Conservation (phyloP, 2,888 invertebrate genomes). For the Opisthograptis luteolata region DNA sequence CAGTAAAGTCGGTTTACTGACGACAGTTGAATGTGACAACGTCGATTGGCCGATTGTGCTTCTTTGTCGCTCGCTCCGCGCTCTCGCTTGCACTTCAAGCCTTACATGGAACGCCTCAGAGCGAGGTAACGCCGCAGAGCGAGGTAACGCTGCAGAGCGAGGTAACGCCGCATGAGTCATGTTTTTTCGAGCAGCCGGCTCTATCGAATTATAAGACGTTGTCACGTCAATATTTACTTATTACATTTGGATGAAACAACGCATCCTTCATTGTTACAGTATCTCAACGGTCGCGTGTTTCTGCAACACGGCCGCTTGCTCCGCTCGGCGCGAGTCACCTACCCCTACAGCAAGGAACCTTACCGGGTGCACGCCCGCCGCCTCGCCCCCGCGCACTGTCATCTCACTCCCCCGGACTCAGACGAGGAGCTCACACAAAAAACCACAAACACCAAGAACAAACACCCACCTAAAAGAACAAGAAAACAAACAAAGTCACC, state of each 20-base stretch:
- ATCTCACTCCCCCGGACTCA: slow-evolving; percentile 63
- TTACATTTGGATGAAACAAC: background rate
- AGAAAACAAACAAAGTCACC: slow-evolving; percentile 74
- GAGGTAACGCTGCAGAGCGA: too few species aligned
- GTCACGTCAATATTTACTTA: too few species aligned
- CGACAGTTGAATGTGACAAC: too few species aligned
- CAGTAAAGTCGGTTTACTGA: too few species aligned
- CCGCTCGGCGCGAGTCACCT: slow-evolving; percentile 86
- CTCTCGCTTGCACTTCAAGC: too few species aligned
- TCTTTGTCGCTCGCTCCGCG: too few species aligned
- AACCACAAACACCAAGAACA: slow-evolving; percentile 32
- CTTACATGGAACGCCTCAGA: too few species aligned
- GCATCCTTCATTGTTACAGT: slow-evolving; percentile 77
- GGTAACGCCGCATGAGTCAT: too few species aligned
- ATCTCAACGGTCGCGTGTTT: slow-evolving; percentile 90
- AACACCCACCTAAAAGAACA: slow-evolving; percentile 63
- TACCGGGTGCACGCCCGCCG: slow-evolving; percentile 71
- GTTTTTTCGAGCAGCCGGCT: too few species aligned
- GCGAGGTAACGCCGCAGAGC: too few species aligned
- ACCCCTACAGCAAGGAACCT: slow-evolving; percentile 75
- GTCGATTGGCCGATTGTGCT: too few species aligned
- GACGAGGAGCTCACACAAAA: slow-evolving; percentile 58
- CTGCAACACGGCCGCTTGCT: slow-evolving; percentile 88
- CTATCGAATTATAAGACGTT: too few species aligned
- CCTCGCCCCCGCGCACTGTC: slow-evolving; percentile 62